A percentile compares a stretch with the other conserved stretches of the same genome.
phyloP scores from a whole-genome alignment of 2,797 vertebrate species.

The Cyclopterus lumpus region DNA sequence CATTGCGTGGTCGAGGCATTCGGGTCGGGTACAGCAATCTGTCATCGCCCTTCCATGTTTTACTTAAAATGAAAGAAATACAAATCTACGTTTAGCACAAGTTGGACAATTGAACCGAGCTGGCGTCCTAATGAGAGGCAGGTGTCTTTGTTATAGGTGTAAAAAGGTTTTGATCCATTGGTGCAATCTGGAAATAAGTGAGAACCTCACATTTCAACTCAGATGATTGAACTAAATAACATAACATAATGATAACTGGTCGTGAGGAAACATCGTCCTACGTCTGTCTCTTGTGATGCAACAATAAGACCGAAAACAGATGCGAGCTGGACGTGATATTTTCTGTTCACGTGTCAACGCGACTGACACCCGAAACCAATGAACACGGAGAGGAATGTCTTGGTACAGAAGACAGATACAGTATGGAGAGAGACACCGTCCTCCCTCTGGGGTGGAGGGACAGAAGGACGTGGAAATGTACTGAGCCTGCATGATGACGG shows the following conservation, averaged over 20 bases:
- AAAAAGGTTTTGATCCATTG: slow-evolving; percentile 37
- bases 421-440: slow-evolving; percentile 65
- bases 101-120: slow-evolving; percentile 42
- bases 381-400: slow-evolving; percentile 57
- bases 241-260: slow-evolving; percentile 3
- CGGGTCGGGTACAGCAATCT: slow-evolving; percentile 59
- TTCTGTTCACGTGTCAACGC: slow-evolving; percentile 42
- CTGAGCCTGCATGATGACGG: slow-evolving; percentile 47
- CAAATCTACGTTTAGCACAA: slow-evolving; percentile 53
- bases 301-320: slow-evolving; percentile 39
- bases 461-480: slow-evolving; percentile 66
- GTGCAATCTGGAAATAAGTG: slow-evolving; percentile 13
- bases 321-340: slow-evolving; percentile 42
- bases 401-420: too few relatives aligned
- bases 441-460: slow-evolving; percentile 56
- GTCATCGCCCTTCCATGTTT: slow-evolving; percentile 49
- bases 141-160: slow-evolving; percentile 43
- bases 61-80: slow-evolving; percentile 48
- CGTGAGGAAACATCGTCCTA: slow-evolving; percentile 7
- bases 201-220: not conserved
- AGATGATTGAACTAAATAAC: slow-evolving; percentile 4
- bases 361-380: slow-evolving; percentile 57
- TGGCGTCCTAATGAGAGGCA: slow-evolving; percentile 49
- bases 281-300: slow-evolving; percentile 23
- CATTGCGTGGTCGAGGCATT: slow-evolving; percentile 49